These are phyloP conservation scores for Anguilla marmorata DNA, from an alignment of 2,797 vertebrate species.

Conservation along the genomic window DNA sequence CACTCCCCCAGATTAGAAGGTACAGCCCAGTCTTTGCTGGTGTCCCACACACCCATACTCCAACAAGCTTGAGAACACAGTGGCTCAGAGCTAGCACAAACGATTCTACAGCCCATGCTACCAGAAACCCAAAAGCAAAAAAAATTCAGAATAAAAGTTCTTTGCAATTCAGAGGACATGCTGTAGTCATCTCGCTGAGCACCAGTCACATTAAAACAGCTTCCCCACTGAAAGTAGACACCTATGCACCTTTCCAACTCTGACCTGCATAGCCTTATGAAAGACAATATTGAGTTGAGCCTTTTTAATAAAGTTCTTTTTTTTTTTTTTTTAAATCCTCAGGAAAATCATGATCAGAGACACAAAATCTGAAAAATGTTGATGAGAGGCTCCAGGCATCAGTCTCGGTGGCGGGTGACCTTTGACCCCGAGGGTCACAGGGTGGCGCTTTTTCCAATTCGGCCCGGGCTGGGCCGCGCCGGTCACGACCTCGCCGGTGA, in stretches of 20 bases:
- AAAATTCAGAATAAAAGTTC: background rate
- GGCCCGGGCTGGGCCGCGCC: background rate
- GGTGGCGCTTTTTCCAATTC: background rate
- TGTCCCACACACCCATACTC: background rate
- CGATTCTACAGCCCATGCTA: background rate
- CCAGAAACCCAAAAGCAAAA: background rate
- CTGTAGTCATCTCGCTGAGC: background rate
- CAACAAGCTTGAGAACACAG: background rate
- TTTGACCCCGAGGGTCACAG: background rate
- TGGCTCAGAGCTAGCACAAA: conserved; percentile 8
- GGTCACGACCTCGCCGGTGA: background rate
- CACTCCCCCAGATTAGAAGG: background rate
- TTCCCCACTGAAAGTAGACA: conserved; percentile 10
- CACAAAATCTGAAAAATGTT: background rate
- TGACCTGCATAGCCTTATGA: background rate
- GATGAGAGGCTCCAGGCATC: background rate
- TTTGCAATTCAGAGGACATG: background rate
- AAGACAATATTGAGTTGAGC: background rate
- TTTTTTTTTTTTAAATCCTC: background rate
- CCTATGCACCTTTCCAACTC: background rate
- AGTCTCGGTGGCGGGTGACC: background rate
- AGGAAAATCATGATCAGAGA: background rate
- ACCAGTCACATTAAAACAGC: background rate
- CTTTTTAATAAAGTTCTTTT: background rate
- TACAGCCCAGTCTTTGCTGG: background rate